A percentile compares a stretch with the other conserved stretches of the same genome.
Conservation (phyloP, 92 coral and sea anemone genomes). For the Heteractis magnifica region DNA sequence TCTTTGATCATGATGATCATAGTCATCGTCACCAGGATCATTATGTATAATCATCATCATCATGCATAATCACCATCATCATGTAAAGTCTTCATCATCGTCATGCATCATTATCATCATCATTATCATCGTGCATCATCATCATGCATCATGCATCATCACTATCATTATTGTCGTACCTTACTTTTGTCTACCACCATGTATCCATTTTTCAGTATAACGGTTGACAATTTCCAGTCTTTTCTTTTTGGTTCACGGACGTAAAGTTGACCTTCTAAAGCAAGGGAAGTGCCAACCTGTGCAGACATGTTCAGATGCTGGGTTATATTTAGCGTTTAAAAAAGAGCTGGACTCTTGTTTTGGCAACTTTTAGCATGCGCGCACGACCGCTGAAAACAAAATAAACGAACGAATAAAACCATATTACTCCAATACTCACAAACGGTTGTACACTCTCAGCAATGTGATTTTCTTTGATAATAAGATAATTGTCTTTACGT, state of each 20-base stretch:
- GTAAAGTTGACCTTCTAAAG: conserved; percentile 64
- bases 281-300: conserved; percentile 54
- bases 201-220: conserved; percentile 73
- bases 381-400: not conserved
- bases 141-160: not conserved
- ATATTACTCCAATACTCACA: conserved; percentile 49
- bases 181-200: conserved; percentile 63
- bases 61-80: no score
- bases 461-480: conserved; percentile 87
- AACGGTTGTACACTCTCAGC: conserved; percentile 67
- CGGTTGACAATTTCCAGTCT: conserved; percentile 67
- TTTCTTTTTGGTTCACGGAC: conserved; percentile 79
- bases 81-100: no score
- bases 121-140: no score
- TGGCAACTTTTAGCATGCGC: no score
- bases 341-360: no score
- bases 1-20: not conserved
- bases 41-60: no score
- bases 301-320: not conserved
- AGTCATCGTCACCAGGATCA: not conserved
- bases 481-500: conserved; percentile 65
- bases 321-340: no score
- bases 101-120: no score
- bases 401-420: not conserved
- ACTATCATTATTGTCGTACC: conserved; percentile 17